These are phyloP conservation scores for Cantharis rustica DNA, from an alignment of 2,888 invertebrate genomes.

Conservation along the genomic window DNA sequence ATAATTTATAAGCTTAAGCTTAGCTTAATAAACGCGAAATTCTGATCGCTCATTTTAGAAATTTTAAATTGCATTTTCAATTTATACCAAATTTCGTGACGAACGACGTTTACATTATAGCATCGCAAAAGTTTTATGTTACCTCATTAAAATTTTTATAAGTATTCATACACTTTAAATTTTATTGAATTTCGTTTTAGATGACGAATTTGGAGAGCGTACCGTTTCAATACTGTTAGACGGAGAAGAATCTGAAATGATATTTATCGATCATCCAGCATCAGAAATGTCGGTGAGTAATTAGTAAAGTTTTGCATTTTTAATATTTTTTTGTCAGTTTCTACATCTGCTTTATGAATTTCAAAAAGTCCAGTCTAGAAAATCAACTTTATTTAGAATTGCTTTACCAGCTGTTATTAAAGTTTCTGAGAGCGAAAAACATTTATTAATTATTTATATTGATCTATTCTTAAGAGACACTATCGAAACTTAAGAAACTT, in stretches of 20 bases:
- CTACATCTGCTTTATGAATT: not conserved
- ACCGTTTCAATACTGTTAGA: slow-evolving; percentile 88
- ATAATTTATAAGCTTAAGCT: not conserved
- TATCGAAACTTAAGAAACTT: not conserved
- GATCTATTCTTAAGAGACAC: not conserved
- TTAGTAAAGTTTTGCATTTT: not conserved
- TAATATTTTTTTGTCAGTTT: not conserved
- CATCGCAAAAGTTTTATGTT: slow-evolving; percentile 5
- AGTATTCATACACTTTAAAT: not conserved
- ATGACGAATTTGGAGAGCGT: slow-evolving; percentile 91
- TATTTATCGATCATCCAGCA: slow-evolving; percentile 87
- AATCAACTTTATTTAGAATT: not conserved
- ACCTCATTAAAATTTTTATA: slow-evolving; percentile 9
- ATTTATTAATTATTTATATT: not conserved
- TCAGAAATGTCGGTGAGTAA: slow-evolving; percentile 87
- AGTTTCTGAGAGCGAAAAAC: not conserved
- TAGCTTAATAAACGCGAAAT: no score
- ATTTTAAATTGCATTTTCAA: not conserved
- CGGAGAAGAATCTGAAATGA: slow-evolving; percentile 87
- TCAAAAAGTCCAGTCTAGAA: not conserved
- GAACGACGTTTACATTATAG: not conserved
- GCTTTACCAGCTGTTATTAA: no score
- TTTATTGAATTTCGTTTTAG: slow-evolving; percentile 61
- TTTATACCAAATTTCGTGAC: not conserved
- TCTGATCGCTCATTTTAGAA: not conserved